These are phyloP conservation scores for Diploptera punctata DNA, from an alignment of 2,888 invertebrate species.

Conservation along the genomic window DNA sequence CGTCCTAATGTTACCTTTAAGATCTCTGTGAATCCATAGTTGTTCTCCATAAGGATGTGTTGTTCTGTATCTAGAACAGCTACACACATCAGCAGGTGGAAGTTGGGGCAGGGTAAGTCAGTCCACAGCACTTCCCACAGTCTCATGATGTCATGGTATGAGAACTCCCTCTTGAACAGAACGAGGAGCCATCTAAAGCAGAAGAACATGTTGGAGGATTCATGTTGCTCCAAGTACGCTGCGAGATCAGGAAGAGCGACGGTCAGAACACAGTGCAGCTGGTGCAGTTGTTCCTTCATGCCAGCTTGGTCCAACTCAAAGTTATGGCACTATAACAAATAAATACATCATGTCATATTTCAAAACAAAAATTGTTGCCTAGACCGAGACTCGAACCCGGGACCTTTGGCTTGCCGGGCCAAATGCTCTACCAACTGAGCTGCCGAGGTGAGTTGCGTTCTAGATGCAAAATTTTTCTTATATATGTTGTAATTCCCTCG, in stretches of 20 bases:
- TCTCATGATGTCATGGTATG: constrained; percentile 83
- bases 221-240: constrained; percentile 83
- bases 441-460: too few species aligned
- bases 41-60: constrained; percentile 84
- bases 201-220: constrained; percentile 97
- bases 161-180: constrained; percentile 94
- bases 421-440: too few species aligned
- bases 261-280: constrained; percentile 80
- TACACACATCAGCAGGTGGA: constrained; percentile 91
- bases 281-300: constrained; percentile 91
- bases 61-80: constrained; percentile 93
- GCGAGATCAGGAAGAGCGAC: constrained; percentile 86
- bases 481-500: too few species aligned
- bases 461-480: too few species aligned
- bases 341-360: neutral
- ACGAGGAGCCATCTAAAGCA: constrained; percentile 98
- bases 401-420: too few species aligned
- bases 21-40: constrained; percentile 96
- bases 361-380: too few species aligned
- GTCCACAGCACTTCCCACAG: constrained; percentile 97
- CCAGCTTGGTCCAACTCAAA: constrained; percentile 97
- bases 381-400: too few species aligned
- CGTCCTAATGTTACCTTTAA: constrained; percentile 88
- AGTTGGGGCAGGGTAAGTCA: constrained; percentile 90
- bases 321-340: constrained; percentile 73